Conservation (phyloP, 1,140 invertebrate genomes). For the Drosophila subobscura region DNA sequence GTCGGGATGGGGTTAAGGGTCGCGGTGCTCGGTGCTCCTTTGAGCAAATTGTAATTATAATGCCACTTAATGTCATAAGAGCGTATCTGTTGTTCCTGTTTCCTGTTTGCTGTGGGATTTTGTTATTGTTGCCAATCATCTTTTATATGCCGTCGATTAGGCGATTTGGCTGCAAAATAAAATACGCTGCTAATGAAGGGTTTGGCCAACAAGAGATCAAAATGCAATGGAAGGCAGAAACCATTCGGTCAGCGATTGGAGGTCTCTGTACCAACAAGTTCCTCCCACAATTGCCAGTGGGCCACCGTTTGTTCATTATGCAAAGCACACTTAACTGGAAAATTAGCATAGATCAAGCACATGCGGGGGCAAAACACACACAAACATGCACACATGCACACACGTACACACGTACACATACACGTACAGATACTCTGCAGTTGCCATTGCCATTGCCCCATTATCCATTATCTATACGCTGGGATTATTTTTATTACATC, state of each 20-base stretch:
- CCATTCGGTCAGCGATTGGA: too few relatives aligned
- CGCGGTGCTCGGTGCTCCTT: slow-evolving; percentile 9
- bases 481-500: slow-evolving; percentile 74
- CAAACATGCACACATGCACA: not conserved
- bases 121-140: slow-evolving; percentile 18
- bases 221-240: too few relatives aligned
- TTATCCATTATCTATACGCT: slow-evolving; percentile 51
- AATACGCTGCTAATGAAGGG: too few relatives aligned
- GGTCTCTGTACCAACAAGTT: too few relatives aligned
- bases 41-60: slow-evolving; percentile 73
- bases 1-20: slow-evolving; percentile 25
- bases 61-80: slow-evolving; percentile 71
- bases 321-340: slow-evolving; percentile 59
- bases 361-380: slow-evolving; percentile 18
- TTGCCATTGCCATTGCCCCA: slow-evolving; percentile 1
- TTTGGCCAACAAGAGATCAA: too few relatives aligned
- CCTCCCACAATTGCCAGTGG: too few relatives aligned
- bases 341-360: slow-evolving; percentile 60
- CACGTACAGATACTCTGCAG: slow-evolving; percentile 5
- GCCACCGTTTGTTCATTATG: slow-evolving; percentile 47
- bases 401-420: too few relatives aligned
- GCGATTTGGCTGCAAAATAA: too few relatives aligned
- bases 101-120: not conserved
- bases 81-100: slow-evolving; percentile 36
- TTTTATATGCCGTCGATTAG: not conserved